These are phyloP conservation scores for mouse (Mus musculus) DNA, from an alignment of 2,113 vertebrate species.

Conservation along the genomic window DNA sequence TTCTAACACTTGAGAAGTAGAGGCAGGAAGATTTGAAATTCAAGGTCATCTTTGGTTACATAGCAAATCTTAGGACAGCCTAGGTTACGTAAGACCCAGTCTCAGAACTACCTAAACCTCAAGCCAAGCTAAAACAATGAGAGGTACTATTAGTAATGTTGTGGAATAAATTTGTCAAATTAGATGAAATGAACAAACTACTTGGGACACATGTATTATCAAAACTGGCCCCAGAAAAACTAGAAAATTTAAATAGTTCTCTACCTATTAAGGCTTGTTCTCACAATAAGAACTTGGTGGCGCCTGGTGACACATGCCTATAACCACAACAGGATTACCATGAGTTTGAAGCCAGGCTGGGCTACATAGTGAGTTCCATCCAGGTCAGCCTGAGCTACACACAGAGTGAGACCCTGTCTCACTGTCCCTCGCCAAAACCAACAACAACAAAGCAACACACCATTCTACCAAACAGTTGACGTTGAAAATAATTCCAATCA, in stretches of 20 bases:
- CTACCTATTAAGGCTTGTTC: neutral
- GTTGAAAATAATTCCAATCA: conserved; percentile 20
- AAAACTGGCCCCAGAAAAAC: conserved; percentile 26
- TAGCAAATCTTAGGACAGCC: neutral
- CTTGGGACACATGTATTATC: conserved; percentile 5
- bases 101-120: neutral
- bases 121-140: neutral
- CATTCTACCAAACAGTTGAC: neutral
- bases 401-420: neutral
- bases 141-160: neutral
- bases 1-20: neutral
- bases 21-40: neutral
- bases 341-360: neutral
- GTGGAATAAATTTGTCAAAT: neutral
- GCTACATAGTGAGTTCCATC: neutral
- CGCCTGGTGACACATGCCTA: neutral
- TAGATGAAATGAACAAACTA: conserved; percentile 51
- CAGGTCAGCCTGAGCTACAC: neutral
- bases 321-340: neutral
- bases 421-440: neutral
- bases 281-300: neutral
- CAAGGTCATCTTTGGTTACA: neutral
- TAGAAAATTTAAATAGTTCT: conserved; percentile 44
- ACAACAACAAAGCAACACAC: neutral
- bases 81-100: neutral